A percentile compares a stretch with the other conserved stretches of the same genome.
These are phyloP conservation scores for Phaedon cochleariae DNA, from an alignment of 2,888 invertebrate genomes.

Conservation along the genomic window DNA sequence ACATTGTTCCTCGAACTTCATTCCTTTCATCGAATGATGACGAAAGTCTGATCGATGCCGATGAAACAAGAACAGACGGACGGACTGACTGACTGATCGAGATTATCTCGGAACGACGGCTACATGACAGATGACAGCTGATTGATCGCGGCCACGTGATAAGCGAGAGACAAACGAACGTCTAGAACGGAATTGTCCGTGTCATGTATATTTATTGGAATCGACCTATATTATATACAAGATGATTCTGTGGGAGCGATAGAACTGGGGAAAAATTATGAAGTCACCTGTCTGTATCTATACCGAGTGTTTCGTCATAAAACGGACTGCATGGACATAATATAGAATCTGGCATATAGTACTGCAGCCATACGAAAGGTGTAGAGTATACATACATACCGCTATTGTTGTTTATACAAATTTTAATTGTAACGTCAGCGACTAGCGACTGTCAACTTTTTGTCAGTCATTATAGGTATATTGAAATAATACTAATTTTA, in stretches of 20 bases:
- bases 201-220: not conserved
- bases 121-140: conserved; percentile 40
- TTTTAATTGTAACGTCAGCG: no score
- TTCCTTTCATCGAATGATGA: conserved; percentile 37
- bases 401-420: no score
- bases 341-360: no score
- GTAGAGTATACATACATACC: no score
- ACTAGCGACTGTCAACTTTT: no score
- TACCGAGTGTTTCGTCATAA: no score
- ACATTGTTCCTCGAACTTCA: conserved; percentile 34
- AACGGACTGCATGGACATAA: no score
- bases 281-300: no score
- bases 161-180: conserved; percentile 14
- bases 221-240: not conserved
- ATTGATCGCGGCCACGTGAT: conserved; percentile 35
- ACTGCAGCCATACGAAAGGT: no score
- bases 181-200: not conserved
- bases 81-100: conserved; percentile 13
- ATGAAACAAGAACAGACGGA: not conserved
- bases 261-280: not conserved
- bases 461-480: no score
- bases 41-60: not conserved
- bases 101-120: conserved; percentile 32
- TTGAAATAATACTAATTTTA: no score
- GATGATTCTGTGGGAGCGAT: not conserved